A percentile compares a stretch with the other conserved stretches of the same genome.
phyloP scores from a whole-genome alignment of 1,140 invertebrate genomes.

The Tetragnatha versicolor region DNA sequence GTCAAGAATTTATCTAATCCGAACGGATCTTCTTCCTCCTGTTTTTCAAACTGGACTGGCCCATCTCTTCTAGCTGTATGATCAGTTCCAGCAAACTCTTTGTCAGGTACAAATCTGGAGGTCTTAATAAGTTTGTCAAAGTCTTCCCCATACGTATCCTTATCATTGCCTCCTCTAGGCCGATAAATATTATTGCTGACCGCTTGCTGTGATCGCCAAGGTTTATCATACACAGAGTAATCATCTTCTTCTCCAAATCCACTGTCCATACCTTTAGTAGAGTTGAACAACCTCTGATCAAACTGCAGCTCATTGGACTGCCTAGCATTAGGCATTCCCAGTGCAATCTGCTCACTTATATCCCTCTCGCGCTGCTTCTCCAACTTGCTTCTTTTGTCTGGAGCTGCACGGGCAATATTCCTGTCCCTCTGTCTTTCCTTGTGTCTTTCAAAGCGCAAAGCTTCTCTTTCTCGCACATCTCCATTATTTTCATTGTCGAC shows the following conservation, averaged over 20 bases:
- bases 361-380: conserved; percentile 93
- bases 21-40: conserved; percentile 92
- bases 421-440: conserved; percentile 90
- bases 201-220: conserved; percentile 73
- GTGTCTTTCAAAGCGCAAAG: conserved; percentile 86
- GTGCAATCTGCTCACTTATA: conserved; percentile 97
- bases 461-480: conserved; percentile 87
- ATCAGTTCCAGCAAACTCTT: conserved; percentile 92
- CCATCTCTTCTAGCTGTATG: conserved; percentile 76
- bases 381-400: conserved; percentile 90
- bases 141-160: conserved; percentile 90
- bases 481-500: conserved; percentile 64
- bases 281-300: conserved; percentile 96
- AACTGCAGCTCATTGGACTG: conserved; percentile 80
- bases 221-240: conserved; percentile 97
- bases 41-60: conserved; percentile 95
- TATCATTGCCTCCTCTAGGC: conserved; percentile 84
- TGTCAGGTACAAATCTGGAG: conserved; percentile 88
- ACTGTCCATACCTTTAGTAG: conserved; percentile 92
- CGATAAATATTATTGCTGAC: conserved; percentile 91
- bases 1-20: conserved; percentile 97
- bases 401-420: conserved; percentile 90
- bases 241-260: conserved; percentile 98
- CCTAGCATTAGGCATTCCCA: conserved; percentile 91
- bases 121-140: conserved; percentile 86